Conservation (phyloP, 2,888 invertebrate genomes). For the Gymnosoma rotundatum region DNA sequence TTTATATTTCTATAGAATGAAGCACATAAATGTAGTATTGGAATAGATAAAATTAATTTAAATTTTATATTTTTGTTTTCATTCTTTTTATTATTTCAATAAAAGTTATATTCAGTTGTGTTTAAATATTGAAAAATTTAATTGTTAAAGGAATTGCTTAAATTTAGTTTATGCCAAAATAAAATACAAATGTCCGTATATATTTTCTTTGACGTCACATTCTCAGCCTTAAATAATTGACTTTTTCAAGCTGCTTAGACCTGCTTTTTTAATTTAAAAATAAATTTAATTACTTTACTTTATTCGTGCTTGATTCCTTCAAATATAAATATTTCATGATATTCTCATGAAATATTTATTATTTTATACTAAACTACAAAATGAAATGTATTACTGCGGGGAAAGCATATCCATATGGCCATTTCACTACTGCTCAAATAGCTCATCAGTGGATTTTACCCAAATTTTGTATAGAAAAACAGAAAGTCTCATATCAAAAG, state of each 20-base stretch:
- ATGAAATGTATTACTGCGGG: too few relatives aligned
- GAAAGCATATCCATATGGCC: too few relatives aligned
- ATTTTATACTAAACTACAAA: too few relatives aligned
- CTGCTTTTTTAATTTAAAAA: constrained; percentile 14
- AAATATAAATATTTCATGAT: too few relatives aligned
- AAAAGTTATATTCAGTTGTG: constrained; percentile 21
- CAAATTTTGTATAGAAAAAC: too few relatives aligned
- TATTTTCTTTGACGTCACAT: neutral
- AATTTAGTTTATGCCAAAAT: constrained; percentile 8
- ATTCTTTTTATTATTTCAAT: constrained; percentile 7
- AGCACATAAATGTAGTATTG: constrained; percentile 54
- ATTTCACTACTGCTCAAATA: too few relatives aligned
- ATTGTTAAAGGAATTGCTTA: neutral
- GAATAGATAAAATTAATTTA: constrained; percentile 56
- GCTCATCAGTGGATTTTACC: too few relatives aligned
- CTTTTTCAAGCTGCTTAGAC: constrained; percentile 14
- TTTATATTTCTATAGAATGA: neutral
- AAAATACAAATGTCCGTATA: neutral
- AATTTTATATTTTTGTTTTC: constrained; percentile 11
- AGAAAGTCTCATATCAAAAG: too few relatives aligned
- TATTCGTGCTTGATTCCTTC: too few relatives aligned
- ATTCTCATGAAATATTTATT: too few relatives aligned
- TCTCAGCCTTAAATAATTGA: neutral
- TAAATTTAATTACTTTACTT: too few relatives aligned
- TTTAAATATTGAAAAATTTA: neutral